These are phyloP conservation scores for Neoniphon sammara DNA, from an alignment of 2,797 vertebrate species.

Conservation along the genomic window DNA sequence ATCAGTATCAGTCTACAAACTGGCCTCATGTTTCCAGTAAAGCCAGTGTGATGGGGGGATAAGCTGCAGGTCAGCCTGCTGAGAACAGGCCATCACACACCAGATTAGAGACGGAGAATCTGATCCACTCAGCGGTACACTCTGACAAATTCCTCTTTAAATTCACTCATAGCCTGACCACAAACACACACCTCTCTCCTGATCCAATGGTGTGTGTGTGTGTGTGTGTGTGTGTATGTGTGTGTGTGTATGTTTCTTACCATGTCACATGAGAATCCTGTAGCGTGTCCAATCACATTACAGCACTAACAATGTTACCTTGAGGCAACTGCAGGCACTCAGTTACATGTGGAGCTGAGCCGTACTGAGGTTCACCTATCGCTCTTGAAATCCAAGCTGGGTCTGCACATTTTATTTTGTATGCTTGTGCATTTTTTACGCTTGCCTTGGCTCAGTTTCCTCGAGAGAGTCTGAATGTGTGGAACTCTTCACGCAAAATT, in stretches of 20 bases:
- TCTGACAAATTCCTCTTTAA: slow-evolving; percentile 33
- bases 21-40: slow-evolving; percentile 44
- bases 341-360: slow-evolving; percentile 7
- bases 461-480: too few species aligned
- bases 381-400: too few species aligned
- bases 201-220: too few species aligned
- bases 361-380: too few species aligned
- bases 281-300: slow-evolving; percentile 41
- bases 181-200: not conserved
- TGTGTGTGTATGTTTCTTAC: slow-evolving; percentile 10
- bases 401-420: too few species aligned
- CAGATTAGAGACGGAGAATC: slow-evolving; percentile 27
- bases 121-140: slow-evolving; percentile 37
- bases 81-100: slow-evolving; percentile 32
- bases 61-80: slow-evolving; percentile 45
- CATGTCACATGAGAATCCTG: slow-evolving; percentile 44
- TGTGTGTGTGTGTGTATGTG: not conserved
- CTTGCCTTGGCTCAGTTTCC: too few species aligned
- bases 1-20: not conserved
- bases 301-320: slow-evolving; percentile 19
- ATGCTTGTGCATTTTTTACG: too few species aligned
- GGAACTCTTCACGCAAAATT: too few species aligned
- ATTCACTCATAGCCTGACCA: slow-evolving; percentile 2
- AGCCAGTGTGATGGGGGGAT: slow-evolving; percentile 58
- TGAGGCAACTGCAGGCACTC: not conserved